These are phyloP conservation scores for Porites australiensis DNA, from an alignment of 64 coral and sea anemone species.

Conservation along the genomic window DNA sequence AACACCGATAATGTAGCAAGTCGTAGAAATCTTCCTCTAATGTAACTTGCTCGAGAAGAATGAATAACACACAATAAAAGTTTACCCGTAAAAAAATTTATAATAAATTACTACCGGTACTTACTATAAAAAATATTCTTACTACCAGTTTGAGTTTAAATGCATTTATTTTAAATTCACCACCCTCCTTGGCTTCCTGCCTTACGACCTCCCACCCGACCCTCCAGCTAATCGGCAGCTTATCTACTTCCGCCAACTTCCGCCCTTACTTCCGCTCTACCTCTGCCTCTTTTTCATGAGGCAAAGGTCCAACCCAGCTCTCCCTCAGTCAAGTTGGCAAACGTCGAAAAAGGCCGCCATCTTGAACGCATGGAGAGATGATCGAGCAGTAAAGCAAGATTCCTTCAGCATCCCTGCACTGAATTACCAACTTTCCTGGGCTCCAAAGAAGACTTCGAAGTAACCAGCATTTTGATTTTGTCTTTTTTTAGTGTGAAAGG, in stretches of 20 bases:
- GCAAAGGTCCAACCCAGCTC: not conserved
- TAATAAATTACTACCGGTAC: no score
- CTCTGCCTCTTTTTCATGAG: not conserved
- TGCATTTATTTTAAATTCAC: no score
- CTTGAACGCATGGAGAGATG: not conserved
- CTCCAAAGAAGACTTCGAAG: constrained; percentile 18
- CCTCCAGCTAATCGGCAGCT: no score
- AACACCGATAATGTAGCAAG: no score
- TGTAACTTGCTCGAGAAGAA: no score
- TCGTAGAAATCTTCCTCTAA: no score
- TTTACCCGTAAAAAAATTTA: no score
- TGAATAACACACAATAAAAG: no score
- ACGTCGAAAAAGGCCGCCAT: not conserved
- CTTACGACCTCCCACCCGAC: no score
- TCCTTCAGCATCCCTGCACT: not conserved
- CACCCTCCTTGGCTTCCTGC: no score
- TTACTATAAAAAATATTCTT: no score
- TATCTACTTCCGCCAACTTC: not conserved
- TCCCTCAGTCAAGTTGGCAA: not conserved
- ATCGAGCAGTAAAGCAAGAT: not conserved
- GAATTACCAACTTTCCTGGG: not conserved
- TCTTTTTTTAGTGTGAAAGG: not conserved
- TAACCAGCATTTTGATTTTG: constrained; percentile 9
- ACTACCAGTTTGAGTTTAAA: no score
- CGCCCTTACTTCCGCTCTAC: not conserved